A percentile compares a stretch with the other conserved stretches of the same genome.
Evolutionary conservation across 2,888 invertebrate species (phyloP).

Genomic region (Lathronympha strigana): DNA sequence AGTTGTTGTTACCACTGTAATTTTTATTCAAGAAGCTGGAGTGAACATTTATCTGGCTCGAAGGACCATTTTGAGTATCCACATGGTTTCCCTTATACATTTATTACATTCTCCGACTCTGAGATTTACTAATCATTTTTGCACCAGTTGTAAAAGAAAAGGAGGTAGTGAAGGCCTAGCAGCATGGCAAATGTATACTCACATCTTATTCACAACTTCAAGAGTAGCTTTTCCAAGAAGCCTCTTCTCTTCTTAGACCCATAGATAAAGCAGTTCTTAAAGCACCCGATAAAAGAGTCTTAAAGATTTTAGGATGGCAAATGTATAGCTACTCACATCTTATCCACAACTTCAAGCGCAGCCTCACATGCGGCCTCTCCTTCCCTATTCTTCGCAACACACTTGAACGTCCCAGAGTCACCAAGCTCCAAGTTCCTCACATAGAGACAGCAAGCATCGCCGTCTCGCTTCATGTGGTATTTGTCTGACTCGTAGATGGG

Average conservation of each 20-base stretch:
- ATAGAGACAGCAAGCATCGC: constrained; percentile 90
- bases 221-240: constrained; percentile 89
- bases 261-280: too few species aligned
- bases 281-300: too few species aligned
- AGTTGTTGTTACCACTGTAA: not conserved
- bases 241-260: constrained; percentile 92
- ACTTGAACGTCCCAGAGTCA: constrained; percentile 91
- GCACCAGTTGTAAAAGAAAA: too few species aligned
- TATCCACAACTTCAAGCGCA: constrained; percentile 90
- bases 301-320: not conserved
- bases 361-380: constrained; percentile 91
- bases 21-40: not conserved
- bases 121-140: too few species aligned
- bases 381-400: constrained; percentile 91
- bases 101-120: too few species aligned
- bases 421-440: constrained; percentile 86
- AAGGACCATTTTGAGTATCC: too few species aligned
- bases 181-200: constrained; percentile 60
- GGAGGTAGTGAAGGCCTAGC: not conserved
- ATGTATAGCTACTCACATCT: constrained; percentile 88
- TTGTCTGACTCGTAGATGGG: constrained; percentile 88
- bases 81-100: too few species aligned
- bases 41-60: not conserved
- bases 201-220: constrained; percentile 93
- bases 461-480: constrained; percentile 89